Base-by-base conservation (phyloP, 2,113 vertebrate genomes). In the Nerophis ophidion region DNA sequence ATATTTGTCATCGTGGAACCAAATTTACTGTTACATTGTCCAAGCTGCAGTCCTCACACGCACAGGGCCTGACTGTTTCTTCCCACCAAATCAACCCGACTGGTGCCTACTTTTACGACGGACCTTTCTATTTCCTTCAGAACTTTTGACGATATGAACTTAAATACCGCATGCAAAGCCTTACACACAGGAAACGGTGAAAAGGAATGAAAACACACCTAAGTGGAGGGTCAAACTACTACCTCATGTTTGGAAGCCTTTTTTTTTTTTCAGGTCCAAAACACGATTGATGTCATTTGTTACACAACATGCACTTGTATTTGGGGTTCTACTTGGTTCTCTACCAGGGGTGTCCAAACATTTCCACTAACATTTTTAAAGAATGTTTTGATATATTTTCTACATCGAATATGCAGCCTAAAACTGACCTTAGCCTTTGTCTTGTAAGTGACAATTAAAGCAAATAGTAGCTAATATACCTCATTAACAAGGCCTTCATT, bases 81-180 rank as follows among this genome's bases (percentile, higher is more conserved):
- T 10, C 36, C 35, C 36, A 55, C 34, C 52, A 55, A 55, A 54
- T 54, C 52, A 54, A 38, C 52, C 16, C 35, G 12, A 55, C 35
- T 40, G n/a, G 52, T 55, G 52, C 54, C 38, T 56, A 11, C 11
- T 42, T 42, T 40, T 56, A 42, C n/a, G 11, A 16, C 35, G 17
- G 16, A 55, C 14, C 35, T 53, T 53, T 36, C 14, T 53, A 35
- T 53, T 53, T 53, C 52, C n/a, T 55, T 16, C 15, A 35, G 5
- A 36, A 55, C 1, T 38, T 54, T 38, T 26, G 19, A 26, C 19
- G 19, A 26, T 26, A 52, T 15, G 50, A 50, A 26, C 19, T 6
- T 9, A 54, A 36, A n/a, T 9, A 7, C 8, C 52, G 8, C 3
- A 54, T 40, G 38, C 10, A 16, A 56, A 35, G 36, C 34, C 52